These are phyloP conservation scores for Laticauda laticaudata DNA, from an alignment of 2,113 vertebrate species.

Conservation along the genomic window DNA sequence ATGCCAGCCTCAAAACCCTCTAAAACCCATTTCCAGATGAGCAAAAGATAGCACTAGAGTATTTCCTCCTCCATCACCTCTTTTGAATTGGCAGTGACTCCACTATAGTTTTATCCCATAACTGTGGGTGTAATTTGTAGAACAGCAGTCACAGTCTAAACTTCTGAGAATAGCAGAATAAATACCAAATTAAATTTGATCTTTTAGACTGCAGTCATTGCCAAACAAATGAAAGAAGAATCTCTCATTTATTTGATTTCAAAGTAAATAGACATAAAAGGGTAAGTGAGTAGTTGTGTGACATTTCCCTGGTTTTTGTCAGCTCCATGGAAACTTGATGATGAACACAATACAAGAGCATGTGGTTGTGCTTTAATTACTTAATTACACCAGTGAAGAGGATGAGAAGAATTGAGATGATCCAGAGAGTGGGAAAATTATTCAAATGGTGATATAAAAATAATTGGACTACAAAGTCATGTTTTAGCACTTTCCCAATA, in stretches of 20 bases:
- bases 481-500: slow-evolving; percentile 81
- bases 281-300: slow-evolving; percentile 18
- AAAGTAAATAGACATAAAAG: background rate
- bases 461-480: slow-evolving; percentile 74
- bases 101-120: background rate
- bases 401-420: slow-evolving; percentile 61
- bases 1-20: background rate
- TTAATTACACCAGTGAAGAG: slow-evolving; percentile 47
- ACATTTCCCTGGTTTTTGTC: slow-evolving; percentile 40
- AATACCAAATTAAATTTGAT: slow-evolving; percentile 6
- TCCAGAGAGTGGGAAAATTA: slow-evolving; percentile 69
- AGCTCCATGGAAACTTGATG: slow-evolving; percentile 31
- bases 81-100: background rate
- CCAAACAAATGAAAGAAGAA: background rate
- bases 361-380: slow-evolving; percentile 46
- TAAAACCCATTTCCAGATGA: background rate
- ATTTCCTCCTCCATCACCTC: background rate
- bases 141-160: slow-evolving; percentile 2
- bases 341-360: background rate
- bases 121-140: background rate
- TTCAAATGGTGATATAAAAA: slow-evolving; percentile 74
- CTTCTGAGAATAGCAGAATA: slow-evolving; percentile 19
- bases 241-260: background rate
- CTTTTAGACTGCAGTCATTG: slow-evolving; percentile 1
- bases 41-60: background rate